Percentiles rank a stretch among this genome's conserved stretches.
Evolutionary conservation across 2,113 vertebrate genomes (phyloP).

Genomic region (Formicarius rufipectus): DNA sequence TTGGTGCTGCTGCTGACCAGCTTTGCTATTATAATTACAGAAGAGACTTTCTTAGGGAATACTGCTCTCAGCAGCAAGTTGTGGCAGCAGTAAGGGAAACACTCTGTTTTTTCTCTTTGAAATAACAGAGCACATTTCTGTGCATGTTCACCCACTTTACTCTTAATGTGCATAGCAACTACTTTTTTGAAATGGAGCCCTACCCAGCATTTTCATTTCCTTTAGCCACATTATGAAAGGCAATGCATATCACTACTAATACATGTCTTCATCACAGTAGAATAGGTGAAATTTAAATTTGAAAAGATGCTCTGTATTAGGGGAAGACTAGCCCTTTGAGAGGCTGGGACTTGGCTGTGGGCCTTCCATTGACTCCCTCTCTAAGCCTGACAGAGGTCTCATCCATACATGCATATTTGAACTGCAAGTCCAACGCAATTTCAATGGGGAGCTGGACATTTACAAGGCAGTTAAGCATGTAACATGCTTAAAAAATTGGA

Average conservation of each 20-base stretch:
- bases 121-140: background rate
- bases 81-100: background rate
- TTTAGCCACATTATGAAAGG: background rate
- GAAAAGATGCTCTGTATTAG: background rate
- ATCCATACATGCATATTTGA: rapidly evolving
- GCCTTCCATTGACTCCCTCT: background rate
- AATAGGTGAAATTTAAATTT: background rate
- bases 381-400: background rate
- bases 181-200: background rate
- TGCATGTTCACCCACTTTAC: background rate
- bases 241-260: background rate
- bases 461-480: background rate
- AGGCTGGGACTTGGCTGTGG: background rate
- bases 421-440: background rate
- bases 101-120: background rate
- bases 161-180: rapidly evolving
- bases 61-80: background rate
- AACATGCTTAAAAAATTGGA: background rate
- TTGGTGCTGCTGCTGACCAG: background rate
- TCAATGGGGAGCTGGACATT: background rate
- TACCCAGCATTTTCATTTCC: background rate
- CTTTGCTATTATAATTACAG: background rate
- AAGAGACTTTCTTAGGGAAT: background rate
- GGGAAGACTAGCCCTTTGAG: background rate
- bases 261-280: background rate